Percentiles rank a stretch among this genome's conserved stretches.
Evolutionary conservation across 2,797 vertebrate species (phyloP).

Genomic region (Hemibagrus guttatus): DNA sequence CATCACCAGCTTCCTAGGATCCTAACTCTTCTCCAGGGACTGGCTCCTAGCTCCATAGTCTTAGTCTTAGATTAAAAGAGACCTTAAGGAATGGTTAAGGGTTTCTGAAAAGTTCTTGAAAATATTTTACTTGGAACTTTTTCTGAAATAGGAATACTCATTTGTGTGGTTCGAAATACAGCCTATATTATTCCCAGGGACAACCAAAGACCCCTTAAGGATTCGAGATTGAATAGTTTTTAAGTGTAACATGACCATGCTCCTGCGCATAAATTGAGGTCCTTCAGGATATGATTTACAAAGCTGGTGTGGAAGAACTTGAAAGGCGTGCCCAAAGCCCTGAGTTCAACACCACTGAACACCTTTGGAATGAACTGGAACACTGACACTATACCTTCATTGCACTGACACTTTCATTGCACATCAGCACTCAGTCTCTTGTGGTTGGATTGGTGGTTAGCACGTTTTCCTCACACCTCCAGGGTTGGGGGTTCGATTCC

Average conservation of each 20-base stretch:
- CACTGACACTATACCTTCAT: neutral
- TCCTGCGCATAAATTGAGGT: neutral
- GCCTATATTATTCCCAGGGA: too few species aligned
- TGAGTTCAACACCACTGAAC: neutral
- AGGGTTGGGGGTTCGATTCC: too few species aligned
- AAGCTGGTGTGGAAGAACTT: neutral
- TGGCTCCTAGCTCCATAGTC: too few species aligned
- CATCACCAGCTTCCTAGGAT: neutral
- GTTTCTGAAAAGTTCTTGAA: neutral
- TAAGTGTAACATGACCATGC: neutral
- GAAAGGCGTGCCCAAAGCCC: neutral
- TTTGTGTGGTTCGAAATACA: neutral
- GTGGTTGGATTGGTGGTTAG: too few species aligned
- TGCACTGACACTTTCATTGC: too few species aligned
- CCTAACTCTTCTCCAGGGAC: neutral
- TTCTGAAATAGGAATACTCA: neutral
- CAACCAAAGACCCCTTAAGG: neutral
- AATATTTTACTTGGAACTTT: neutral
- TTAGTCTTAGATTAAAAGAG: neutral
- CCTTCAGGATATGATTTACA: neutral
- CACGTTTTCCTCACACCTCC: too few species aligned
- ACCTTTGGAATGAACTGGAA: neutral
- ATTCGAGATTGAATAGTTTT: neutral
- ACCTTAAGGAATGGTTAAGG: neutral
- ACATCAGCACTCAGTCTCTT: neutral